Evolutionary conservation across 2,888 invertebrate genomes (phyloP).

Genomic region (Trileptium ribeirensis): DNA sequence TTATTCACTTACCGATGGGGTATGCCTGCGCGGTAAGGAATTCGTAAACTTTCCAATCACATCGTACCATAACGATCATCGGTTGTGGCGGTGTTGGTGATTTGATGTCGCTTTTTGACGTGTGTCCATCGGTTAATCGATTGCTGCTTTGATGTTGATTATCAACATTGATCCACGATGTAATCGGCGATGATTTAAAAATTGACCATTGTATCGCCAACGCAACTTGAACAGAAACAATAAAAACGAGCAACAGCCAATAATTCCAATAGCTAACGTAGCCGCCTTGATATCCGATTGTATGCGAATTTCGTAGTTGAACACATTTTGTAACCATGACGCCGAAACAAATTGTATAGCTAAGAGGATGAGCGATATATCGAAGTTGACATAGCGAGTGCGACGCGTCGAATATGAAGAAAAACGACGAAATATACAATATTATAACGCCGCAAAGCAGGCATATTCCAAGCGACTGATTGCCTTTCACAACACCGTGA

Average conservation of each 20-base stretch:
- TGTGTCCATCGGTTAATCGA: background rate
- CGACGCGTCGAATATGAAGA: conserved; percentile 45
- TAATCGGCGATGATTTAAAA: background rate
- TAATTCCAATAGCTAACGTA: conserved; percentile 48
- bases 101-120: conserved; percentile 33
- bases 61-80: conserved; percentile 15
- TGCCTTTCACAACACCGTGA: conserved; percentile 44
- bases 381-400: conserved; percentile 33
- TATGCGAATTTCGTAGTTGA: conserved; percentile 46
- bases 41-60: conserved; percentile 25
- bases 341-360: conserved; percentile 47
- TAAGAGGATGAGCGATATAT: conserved; percentile 32
- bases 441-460: conserved; percentile 44
- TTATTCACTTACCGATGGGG: conserved; percentile 35
- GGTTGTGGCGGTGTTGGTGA: background rate
- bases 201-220: conserved; percentile 31
- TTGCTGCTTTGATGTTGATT: background rate
- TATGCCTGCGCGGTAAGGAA: conserved; percentile 36
- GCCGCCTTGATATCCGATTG: conserved; percentile 37
- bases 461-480: conserved; percentile 48
- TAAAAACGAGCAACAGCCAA: conserved; percentile 47
- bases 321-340: conserved; percentile 48
- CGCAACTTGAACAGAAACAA: conserved; percentile 47
- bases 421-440: conserved; percentile 43
- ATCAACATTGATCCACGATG: background rate